Percentiles rank a stretch among this genome's conserved stretches.
Evolutionary conservation across 2,888 invertebrate species (phyloP).

Genomic region (Scaptomyza polygonia): DNA sequence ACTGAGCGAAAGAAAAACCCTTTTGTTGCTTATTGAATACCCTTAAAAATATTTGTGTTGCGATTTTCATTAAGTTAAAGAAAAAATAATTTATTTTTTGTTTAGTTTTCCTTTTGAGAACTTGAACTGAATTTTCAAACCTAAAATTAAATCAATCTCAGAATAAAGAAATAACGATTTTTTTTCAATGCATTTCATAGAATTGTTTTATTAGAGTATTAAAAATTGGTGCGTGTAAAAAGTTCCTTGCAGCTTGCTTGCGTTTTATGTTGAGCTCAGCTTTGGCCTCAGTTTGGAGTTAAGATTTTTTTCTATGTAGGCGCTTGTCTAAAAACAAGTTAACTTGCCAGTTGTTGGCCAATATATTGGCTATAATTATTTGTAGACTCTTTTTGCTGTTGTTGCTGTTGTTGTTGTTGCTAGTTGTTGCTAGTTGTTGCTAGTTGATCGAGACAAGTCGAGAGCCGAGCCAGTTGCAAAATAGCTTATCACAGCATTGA

Average conservation of each 20-base stretch:
- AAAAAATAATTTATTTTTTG: no score
- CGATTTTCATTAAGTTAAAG: no score
- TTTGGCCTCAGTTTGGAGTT: slow-evolving; percentile 29
- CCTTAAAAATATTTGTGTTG: slow-evolving; percentile 7
- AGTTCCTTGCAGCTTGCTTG: slow-evolving; percentile 6
- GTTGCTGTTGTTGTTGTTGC: not conserved
- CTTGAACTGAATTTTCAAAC: not conserved
- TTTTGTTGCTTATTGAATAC: not conserved
- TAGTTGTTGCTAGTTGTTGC: no score
- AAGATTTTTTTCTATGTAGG: slow-evolving; percentile 31
- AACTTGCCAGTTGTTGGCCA: slow-evolving; percentile 54
- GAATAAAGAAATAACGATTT: no score
- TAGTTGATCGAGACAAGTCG: slow-evolving; percentile 27
- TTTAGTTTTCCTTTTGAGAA: no score
- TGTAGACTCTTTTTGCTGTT: slow-evolving; percentile 43
- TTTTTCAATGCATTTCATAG: no score
- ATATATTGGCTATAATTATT: slow-evolving; percentile 65
- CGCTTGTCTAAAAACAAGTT: slow-evolving; percentile 41
- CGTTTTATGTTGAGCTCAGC: slow-evolving; percentile 7
- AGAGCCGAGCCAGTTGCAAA: slow-evolving; percentile 41
- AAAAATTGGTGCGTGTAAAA: not conserved
- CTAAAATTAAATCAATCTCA: not conserved
- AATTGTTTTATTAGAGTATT: slow-evolving; percentile 8
- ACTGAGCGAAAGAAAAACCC: slow-evolving; percentile 5
- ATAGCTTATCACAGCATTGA: slow-evolving; percentile 49